These are phyloP conservation scores for Pogonomyrmex californicus DNA, from an alignment of 1,140 invertebrate species.

Conservation along the genomic window DNA sequence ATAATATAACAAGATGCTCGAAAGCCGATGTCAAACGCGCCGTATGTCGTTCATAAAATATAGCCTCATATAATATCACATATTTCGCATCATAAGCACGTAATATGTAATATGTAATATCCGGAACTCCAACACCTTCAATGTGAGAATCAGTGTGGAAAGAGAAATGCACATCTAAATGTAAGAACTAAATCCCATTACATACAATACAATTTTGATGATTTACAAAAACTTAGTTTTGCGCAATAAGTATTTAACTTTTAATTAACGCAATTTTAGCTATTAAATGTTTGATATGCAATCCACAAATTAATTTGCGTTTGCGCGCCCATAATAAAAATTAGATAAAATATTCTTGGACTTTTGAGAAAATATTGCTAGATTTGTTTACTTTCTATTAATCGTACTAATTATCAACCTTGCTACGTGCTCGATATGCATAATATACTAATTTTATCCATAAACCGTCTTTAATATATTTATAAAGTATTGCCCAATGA, in stretches of 20 bases:
- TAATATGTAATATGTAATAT: constrained; percentile 31
- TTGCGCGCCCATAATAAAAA: not conserved
- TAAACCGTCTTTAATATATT: not conserved
- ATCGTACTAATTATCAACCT: not conserved
- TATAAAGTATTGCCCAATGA: not conserved
- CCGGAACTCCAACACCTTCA: not conserved
- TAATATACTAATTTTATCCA: not conserved
- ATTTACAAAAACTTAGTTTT: constrained; percentile 9
- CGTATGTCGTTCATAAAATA: constrained; percentile 29
- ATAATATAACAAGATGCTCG: not conserved
- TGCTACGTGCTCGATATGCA: not conserved
- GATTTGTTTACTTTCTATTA: not conserved
- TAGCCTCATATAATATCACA: constrained; percentile 26
- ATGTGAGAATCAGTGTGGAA: constrained; percentile 13
- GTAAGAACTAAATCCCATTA: not conserved
- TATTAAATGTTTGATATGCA: constrained; percentile 5
- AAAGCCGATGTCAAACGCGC: not conserved
- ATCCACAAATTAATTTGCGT: not conserved
- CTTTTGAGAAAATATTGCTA: not conserved
- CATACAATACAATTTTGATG: not conserved
- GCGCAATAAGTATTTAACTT: not conserved
- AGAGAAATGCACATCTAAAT: not conserved
- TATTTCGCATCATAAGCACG: constrained; percentile 22
- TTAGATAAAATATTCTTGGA: constrained; percentile 2
- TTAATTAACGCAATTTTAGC: not conserved